These are phyloP conservation scores for Thomomys bottae DNA, from an alignment of 2,113 vertebrate species.

Conservation along the genomic window DNA sequence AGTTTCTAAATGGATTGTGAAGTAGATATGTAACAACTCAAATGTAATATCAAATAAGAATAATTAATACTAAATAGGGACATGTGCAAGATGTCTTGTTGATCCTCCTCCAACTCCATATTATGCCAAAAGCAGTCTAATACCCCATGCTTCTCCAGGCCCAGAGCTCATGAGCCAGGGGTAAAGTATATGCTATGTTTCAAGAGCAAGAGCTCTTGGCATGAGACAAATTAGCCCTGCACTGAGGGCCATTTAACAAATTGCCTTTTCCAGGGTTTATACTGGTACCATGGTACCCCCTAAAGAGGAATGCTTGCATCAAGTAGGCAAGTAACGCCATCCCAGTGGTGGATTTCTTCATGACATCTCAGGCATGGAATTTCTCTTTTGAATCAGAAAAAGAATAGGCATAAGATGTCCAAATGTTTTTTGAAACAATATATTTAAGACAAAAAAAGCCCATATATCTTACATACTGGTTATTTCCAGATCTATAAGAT, in stretches of 20 bases:
- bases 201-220: constrained; percentile 55
- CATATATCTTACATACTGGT: not conserved
- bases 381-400: constrained; percentile 52
- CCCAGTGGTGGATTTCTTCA: constrained; percentile 59
- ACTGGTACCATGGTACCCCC: not conserved
- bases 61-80: constrained; percentile 5
- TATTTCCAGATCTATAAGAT: not conserved
- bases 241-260: constrained; percentile 58
- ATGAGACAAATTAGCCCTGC: constrained; percentile 68
- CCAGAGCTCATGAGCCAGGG: not conserved
- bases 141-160: not conserved
- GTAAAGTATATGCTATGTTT: not conserved
- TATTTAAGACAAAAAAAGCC: not conserved
- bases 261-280: constrained; percentile 26
- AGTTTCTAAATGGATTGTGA: not conserved
- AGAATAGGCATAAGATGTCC: not conserved
- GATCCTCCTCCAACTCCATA: not conserved
- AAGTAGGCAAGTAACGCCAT: constrained; percentile 31
- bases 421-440: constrained; percentile 34
- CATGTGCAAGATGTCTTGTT: not conserved
- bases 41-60: constrained; percentile 35
- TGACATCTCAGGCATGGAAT: constrained; percentile 35
- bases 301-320: constrained; percentile 33
- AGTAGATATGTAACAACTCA: not conserved
- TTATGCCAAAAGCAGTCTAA: not conserved